Conservation (phyloP, 2,888 invertebrate species). For the Parapristionchus giblindavisi region DNA sequence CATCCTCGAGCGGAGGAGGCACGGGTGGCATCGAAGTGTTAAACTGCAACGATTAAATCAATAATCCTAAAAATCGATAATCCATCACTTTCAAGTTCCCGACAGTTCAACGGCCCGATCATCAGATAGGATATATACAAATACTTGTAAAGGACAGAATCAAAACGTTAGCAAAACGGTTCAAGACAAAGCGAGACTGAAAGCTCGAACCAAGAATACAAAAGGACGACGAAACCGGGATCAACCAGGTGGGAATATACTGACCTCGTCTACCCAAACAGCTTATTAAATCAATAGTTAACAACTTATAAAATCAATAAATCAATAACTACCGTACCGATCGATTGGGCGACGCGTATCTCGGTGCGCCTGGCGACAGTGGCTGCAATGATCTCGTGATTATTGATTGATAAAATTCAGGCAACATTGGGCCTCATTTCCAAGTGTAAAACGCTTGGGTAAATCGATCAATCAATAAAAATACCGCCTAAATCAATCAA, state of each 20-base stretch:
- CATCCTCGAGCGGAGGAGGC: constrained; percentile 57
- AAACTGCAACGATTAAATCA: too few species aligned
- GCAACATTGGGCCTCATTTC: too few species aligned
- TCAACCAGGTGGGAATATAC: too few species aligned
- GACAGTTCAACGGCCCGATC: too few species aligned
- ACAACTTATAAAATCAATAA: background rate
- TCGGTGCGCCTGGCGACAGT: background rate
- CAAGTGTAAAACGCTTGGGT: too few species aligned
- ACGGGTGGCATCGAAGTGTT: constrained; percentile 45
- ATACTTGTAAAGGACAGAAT: background rate
- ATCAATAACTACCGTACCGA: constrained; percentile 1
- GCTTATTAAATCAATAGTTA: background rate
- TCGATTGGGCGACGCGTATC: constrained; percentile 23
- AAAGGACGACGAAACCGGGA: background rate
- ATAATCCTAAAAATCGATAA: too few species aligned
- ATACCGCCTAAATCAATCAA: too few species aligned
- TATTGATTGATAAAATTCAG: too few species aligned
- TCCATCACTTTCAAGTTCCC: too few species aligned
- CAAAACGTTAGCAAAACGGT: background rate
- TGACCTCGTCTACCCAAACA: background rate
- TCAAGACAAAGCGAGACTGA: background rate
- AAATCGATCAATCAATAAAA: too few species aligned
- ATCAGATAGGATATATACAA: too few species aligned
- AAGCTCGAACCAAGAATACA: background rate
- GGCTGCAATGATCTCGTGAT: constrained; percentile 17